Base-by-base conservation (phyloP, 2,797 vertebrate species). In the Vireo griseus region DNA sequence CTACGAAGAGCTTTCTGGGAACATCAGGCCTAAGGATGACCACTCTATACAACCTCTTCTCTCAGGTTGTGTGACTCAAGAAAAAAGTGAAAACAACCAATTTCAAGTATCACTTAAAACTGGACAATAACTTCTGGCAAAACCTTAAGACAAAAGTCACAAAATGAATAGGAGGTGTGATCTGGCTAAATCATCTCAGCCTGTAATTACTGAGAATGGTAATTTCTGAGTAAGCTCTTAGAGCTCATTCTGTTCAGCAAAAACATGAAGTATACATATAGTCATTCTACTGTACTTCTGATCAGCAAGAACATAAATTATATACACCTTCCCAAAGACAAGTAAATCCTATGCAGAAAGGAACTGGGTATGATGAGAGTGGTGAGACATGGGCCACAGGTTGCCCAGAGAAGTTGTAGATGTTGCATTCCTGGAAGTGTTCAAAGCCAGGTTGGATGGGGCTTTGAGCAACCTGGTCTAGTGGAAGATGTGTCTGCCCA, bases 291-390 rank as follows among this genome's bases (percentile, higher is more conserved):
- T 29, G 12, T 5, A 86, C 20, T 73, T 47, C 25, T 37, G 8
- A 40, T 54, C 33, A 71, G 33, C 20, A 59, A n/a, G 48, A 68
- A 85, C 21, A 35, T 35, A 48, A 35, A 71, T 42, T 16, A 52
- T 12, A 65, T 0, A 72, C 4, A 14, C 7, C 6, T 59, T 67
- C 16, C 9, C 19, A 55, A 75, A 73, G 22, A 20, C 11, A 75
- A 62, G 37, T 51, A 87, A 76, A 58, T 47, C 35, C 39, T 45
- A 10, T 9, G 13, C 48, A 92, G 52, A 85, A 75, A 47, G 25
- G 33, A 22, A 54, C 14, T 54, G 25, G 18, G 6, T 58, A 47
- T 0, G 0, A 51, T 16, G 11, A 73, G 16, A 26, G 10, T 17
- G 51, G 26, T 47, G 18, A 90, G 63, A 5, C 16, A 25, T 6